A percentile compares a stretch with the other conserved stretches of the same genome.
These are phyloP conservation scores for Tenebrio molitor DNA, from an alignment of 1,140 invertebrate genomes.

Conservation along the genomic window DNA sequence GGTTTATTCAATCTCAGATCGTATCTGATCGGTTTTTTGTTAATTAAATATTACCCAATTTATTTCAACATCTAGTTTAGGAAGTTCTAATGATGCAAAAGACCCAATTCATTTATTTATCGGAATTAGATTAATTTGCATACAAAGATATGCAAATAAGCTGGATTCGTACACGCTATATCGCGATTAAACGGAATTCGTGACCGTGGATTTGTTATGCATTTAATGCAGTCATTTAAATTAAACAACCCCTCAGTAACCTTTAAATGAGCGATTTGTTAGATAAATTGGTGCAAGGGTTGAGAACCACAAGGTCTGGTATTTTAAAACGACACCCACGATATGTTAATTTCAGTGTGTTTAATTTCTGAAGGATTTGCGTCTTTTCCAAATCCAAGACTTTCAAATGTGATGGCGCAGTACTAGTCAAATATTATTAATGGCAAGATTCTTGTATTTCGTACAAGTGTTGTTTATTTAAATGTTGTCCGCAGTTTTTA, in stretches of 20 bases:
- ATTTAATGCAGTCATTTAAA: conserved; percentile 39
- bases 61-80: not conserved
- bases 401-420: no score
- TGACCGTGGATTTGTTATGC: conserved; percentile 41
- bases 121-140: conserved; percentile 32
- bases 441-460: no score
- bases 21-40: not conserved
- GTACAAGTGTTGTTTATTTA: not conserved
- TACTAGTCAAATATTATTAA: no score
- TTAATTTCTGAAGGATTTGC: not conserved
- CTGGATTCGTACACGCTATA: conserved; percentile 24
- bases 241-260: conserved; percentile 23
- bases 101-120: conserved; percentile 34
- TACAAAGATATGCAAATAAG: conserved; percentile 42
- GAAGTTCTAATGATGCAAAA: conserved; percentile 24
- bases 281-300: conserved; percentile 3
- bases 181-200: conserved; percentile 35
- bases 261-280: conserved; percentile 19
- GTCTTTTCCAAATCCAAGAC: no score
- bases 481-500: conserved; percentile 13
- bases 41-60: conserved; percentile 19
- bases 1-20: no score
- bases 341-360: not conserved
- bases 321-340: not conserved
- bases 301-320: conserved; percentile 3